Evolutionary conservation across 2,797 vertebrate genomes (phyloP).

Genomic region (Epinephelus malabaricus): DNA sequence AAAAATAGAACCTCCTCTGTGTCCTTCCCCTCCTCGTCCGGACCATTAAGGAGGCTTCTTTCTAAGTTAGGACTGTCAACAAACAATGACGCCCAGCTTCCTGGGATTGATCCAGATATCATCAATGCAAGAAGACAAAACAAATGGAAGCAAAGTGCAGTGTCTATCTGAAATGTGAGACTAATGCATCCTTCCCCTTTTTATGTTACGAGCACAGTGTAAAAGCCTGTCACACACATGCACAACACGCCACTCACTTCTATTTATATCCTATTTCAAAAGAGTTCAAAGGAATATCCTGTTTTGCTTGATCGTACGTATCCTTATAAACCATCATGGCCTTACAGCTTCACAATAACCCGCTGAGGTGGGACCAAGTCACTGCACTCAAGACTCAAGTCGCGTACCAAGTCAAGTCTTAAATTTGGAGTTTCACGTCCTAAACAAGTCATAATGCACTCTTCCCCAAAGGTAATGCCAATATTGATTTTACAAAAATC

Average conservation of each 20-base stretch:
- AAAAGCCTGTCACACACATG: neutral
- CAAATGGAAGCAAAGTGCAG: neutral
- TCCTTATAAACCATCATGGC: neutral
- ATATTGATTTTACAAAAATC: too few relatives aligned
- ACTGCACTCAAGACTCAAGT: too few relatives aligned
- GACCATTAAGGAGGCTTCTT: conserved; percentile 15
- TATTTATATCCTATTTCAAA: neutral
- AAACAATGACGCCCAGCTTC: conserved; percentile 25
- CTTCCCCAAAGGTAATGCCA: too few relatives aligned
- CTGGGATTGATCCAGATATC: conserved; percentile 36
- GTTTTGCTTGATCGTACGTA: neutral
- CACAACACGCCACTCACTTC: neutral
- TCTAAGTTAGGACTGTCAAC: conserved; percentile 28
- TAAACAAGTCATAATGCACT: too few relatives aligned
- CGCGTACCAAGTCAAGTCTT: too few relatives aligned
- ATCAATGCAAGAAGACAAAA: conserved; percentile 20
- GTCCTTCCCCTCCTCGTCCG: neutral
- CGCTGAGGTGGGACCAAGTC: too few relatives aligned
- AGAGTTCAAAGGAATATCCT: neutral
- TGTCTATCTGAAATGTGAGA: conserved; percentile 6
- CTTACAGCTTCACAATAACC: conserved; percentile 4
- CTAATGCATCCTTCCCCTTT: neutral
- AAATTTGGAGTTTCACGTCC: too few relatives aligned
- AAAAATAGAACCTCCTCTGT: conserved; percentile 4
- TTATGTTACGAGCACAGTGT: neutral